Evolutionary conservation across 2,113 vertebrate species (phyloP), one percentile per base, ranked within the genome.

Genomic region (Ondatra zibethicus): DNA sequence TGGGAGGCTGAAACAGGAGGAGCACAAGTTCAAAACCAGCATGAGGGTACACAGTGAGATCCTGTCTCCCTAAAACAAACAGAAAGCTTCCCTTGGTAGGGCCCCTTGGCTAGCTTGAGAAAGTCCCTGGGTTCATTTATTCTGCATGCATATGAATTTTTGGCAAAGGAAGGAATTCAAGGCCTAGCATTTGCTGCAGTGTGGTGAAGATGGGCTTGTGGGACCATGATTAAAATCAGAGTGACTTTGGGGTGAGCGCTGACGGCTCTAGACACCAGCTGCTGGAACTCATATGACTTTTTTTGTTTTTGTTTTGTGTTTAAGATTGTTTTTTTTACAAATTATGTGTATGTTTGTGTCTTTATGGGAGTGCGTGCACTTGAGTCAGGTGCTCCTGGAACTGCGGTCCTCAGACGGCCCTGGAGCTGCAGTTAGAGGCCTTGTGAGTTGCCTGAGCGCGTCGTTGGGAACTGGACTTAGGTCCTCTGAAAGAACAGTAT

Each of bases 181-280:
- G 70, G 66, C 39, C 50, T 94, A 77, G 58, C 66, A 81, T 94
- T 95, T 94, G 93, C 80, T 93, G 50, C 29, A 88, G 93, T 97
- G 75, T 47, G 42, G 21, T 33, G 66, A 91, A 75, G 65, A 36
- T 25, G 36, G 33, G 72, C 61, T 68, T 82, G 68, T 23, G 21
- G 52, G 36, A 42, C 31, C 88, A 68, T 1, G 68, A 33, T 29
- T 77, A 73, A 92, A 91, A 88, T 76, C 63, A 76, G 23, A 88
- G 4, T 80, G 70, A 23, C 50, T 85, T 10, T 45, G 55, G 66
- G 63, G 21, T 80, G 55, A 75, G 84, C 27, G 52, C 77, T 77
- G 91, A 86, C 63, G 66, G 92, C 63, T 9, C 61, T 50, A 77
- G 45, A 77, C 88, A 66, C 36, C 58, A 19, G 39, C 13, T 94